Base-by-base conservation (phyloP, 2,113 vertebrate species). In the Isichthys henryi region DNA sequence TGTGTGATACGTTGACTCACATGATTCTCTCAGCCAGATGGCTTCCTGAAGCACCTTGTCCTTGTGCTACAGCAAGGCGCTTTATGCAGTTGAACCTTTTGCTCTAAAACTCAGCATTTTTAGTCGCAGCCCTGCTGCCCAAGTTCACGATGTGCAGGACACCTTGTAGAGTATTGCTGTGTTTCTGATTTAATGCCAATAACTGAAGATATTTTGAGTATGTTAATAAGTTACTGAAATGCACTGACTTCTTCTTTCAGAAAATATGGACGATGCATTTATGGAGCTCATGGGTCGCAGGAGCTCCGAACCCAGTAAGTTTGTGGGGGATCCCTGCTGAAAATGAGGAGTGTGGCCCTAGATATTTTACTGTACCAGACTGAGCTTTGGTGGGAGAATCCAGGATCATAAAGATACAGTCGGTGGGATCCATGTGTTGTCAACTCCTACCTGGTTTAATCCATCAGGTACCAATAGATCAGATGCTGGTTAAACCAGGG, bases 251-350 rank as follows among this genome's bases (percentile, higher is more conserved):
- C 83, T 87, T 90, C 87, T 90, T 91, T 15, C 92, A 99, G 98
- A 97, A 89, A 97, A 98, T 90, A 97, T 98, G 97, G 96, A 98
- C 84, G 98, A 99, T 91, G 97, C 98, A 91, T 99, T 99, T 92
- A 97, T 98, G 93, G 97, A 97, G 82, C 97, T 98, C 8, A 98
- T 99, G 97, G 98, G 97, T 89, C 97, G 97, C 91, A 96, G 97
- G 93, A 96, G 95, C 91, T 93, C 92, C 66, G 96, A 96, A 85
- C 46, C 95, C 86, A 96, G 97, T 97, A 89, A 95, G 93, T 92
- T 52, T 82, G 35, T 17, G 10, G 17, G 43, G 11, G 46, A 39
- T 7, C 31, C 5, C 88, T 50, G 13, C 27, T 5, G 43, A 62
- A 48, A 86, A n/a, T 46, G 45, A 46, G 15, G 56, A 62, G 7